These are phyloP conservation scores for Drosophila mimetica DNA, from an alignment of 2,888 invertebrate species.

Conservation along the genomic window DNA sequence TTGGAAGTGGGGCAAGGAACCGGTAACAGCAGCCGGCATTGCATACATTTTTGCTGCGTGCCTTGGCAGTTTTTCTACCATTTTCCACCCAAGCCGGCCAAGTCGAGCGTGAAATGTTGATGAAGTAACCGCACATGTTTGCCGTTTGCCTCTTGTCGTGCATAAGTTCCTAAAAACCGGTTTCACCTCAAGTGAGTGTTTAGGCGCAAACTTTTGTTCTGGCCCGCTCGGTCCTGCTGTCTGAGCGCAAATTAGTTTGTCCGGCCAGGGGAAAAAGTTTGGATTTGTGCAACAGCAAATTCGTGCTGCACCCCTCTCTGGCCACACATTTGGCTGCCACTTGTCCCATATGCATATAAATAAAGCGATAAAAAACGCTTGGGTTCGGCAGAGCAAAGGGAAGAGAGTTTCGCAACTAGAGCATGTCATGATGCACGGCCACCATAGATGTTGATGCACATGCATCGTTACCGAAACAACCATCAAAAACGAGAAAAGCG, in stretches of 20 bases:
- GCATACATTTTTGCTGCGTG: slow-evolving; percentile 73
- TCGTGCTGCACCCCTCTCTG: slow-evolving; percentile 50
- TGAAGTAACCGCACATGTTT: slow-evolving; percentile 70
- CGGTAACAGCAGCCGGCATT: slow-evolving; percentile 40
- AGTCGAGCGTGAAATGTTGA: slow-evolving; percentile 77
- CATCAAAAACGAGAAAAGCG: slow-evolving; percentile 13
- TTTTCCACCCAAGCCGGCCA: slow-evolving; percentile 45
- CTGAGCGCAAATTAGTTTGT: slow-evolving; percentile 69
- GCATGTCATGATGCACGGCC: slow-evolving; percentile 76
- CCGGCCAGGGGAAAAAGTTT: slow-evolving; percentile 53
- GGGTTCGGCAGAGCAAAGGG: slow-evolving; percentile 36
- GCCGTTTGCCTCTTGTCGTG: slow-evolving; percentile 49
- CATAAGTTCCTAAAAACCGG: slow-evolving; percentile 32
- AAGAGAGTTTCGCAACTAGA: slow-evolving; percentile 69
- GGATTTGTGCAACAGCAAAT: slow-evolving; percentile 62
- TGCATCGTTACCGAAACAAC: slow-evolving; percentile 39
- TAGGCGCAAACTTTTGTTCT: slow-evolving; percentile 55
- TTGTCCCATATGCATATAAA: slow-evolving; percentile 72
- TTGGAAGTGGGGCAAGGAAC: neutral
- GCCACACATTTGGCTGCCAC: slow-evolving; percentile 42
- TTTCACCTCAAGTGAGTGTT: slow-evolving; percentile 58
- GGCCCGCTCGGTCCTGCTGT: slow-evolving; percentile 13
- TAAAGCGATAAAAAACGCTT: slow-evolving; percentile 60
- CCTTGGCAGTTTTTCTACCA: slow-evolving; percentile 53
- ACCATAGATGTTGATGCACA: slow-evolving; percentile 43